These are phyloP conservation scores for Tarsius wallacei DNA, from an alignment of 2,797 vertebrate genomes.

Conservation along the genomic window DNA sequence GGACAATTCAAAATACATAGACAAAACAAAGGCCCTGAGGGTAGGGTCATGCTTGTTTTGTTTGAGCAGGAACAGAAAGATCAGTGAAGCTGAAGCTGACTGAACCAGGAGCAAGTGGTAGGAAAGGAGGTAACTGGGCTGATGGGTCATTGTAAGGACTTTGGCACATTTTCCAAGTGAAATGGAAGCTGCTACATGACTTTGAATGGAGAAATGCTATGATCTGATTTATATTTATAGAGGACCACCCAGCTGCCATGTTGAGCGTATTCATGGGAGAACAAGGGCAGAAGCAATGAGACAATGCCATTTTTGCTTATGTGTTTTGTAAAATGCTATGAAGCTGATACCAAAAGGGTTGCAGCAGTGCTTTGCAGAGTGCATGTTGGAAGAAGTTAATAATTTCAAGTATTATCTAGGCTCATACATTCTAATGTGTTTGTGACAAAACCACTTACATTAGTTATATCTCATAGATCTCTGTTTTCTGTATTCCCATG, in stretches of 20 bases:
- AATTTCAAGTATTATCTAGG: slow-evolving; percentile 54
- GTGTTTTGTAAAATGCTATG: slow-evolving; percentile 8
- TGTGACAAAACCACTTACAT: slow-evolving; percentile 41
- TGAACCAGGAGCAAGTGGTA: background rate
- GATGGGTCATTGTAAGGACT: background rate
- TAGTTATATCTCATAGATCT: background rate
- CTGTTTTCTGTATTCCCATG: background rate
- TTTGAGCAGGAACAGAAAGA: slow-evolving; percentile 16
- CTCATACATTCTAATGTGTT: slow-evolving; percentile 28
- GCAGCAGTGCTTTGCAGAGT: background rate
- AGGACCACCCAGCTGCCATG: background rate
- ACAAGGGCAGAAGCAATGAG: slow-evolving; percentile 20
- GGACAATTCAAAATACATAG: background rate
- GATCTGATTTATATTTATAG: background rate
- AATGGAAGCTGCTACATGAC: background rate
- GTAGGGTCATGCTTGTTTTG: background rate
- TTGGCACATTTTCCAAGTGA: background rate
- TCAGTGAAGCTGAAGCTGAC: background rate
- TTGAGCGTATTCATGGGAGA: slow-evolving; percentile 31
- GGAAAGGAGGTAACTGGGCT: background rate
- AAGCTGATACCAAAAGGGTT: slow-evolving; percentile 35
- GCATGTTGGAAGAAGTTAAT: background rate
- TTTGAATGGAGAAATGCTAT: background rate
- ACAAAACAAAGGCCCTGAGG: background rate
- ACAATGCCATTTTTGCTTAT: background rate